A percentile compares a stretch with the other conserved stretches of the same genome.
Conservation (phyloP, 2,113 vertebrate genomes). For the Lampris megalopsis region DNA sequence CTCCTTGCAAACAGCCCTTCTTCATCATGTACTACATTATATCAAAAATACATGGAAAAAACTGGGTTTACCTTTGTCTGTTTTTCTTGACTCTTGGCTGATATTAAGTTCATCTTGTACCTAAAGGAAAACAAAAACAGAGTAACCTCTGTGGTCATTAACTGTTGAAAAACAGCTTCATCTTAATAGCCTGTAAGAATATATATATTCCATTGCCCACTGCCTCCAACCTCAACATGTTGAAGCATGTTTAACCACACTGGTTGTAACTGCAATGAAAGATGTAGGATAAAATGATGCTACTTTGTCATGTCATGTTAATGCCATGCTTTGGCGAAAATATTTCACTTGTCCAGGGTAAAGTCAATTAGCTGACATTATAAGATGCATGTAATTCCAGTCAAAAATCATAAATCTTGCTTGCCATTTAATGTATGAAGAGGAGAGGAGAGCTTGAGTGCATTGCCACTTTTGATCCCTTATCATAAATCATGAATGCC, state of each 20-base stretch:
- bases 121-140: conserved; percentile 68
- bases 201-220: not conserved
- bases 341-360: conserved; percentile 27
- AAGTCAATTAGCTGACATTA: conserved; percentile 35
- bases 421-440: conserved; percentile 24
- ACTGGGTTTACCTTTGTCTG: conserved; percentile 82
- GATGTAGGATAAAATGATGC: not conserved
- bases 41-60: not conserved
- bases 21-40: not conserved
- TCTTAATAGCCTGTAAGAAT: no score
- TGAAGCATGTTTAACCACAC: no score
- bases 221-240: not conserved
- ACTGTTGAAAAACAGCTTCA: conserved; percentile 1
- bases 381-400: conserved; percentile 35
- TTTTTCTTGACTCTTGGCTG: conserved; percentile 87
- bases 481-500: conserved; percentile 60
- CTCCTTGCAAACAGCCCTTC: not conserved
- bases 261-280: not conserved
- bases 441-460: conserved; percentile 15
- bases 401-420: conserved; percentile 28
- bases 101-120: conserved; percentile 88
- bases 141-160: conserved; percentile 18
- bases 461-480: conserved; percentile 30
- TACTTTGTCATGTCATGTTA: conserved; percentile 20
- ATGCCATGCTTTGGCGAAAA: conserved; percentile 26